These are phyloP conservation scores for Eubasilissa regina DNA, from an alignment of 1,140 invertebrate species.

Conservation along the genomic window DNA sequence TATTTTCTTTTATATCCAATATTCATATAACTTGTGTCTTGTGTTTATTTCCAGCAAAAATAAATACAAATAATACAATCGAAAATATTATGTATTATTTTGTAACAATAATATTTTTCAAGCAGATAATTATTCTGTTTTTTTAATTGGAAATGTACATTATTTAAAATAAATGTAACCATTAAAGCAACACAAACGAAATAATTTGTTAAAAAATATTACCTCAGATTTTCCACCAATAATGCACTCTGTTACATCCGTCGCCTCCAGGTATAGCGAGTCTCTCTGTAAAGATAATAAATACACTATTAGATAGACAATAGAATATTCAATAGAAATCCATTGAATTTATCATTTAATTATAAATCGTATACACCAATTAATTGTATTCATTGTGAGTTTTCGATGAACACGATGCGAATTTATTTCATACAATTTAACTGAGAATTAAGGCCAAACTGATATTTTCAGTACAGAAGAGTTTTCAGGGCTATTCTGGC, in stretches of 20 bases:
- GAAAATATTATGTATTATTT: no score
- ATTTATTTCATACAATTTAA: no score
- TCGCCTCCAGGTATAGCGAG: constrained; percentile 54
- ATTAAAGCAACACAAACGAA: neutral
- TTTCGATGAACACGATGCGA: no score
- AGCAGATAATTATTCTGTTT: neutral
- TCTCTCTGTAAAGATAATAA: constrained; percentile 50
- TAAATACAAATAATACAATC: no score
- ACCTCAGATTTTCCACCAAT: constrained; percentile 56
- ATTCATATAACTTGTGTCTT: no score
- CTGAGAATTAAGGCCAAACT: no score
- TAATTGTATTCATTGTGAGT: no score
- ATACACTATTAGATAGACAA: neutral
- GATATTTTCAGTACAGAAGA: no score
- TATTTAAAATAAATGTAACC: neutral
- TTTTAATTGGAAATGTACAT: neutral
- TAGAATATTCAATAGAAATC: neutral
- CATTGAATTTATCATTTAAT: neutral
- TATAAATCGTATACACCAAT: neutral
- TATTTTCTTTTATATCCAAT: no score
- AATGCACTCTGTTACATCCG: constrained; percentile 52
- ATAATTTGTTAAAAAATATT: neutral
- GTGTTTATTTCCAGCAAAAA: no score
- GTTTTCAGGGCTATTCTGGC: no score
- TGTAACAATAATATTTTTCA: no score